Conservation (phyloP, 2,888 invertebrate genomes). For the Pollenia griseotomentosa region DNA sequence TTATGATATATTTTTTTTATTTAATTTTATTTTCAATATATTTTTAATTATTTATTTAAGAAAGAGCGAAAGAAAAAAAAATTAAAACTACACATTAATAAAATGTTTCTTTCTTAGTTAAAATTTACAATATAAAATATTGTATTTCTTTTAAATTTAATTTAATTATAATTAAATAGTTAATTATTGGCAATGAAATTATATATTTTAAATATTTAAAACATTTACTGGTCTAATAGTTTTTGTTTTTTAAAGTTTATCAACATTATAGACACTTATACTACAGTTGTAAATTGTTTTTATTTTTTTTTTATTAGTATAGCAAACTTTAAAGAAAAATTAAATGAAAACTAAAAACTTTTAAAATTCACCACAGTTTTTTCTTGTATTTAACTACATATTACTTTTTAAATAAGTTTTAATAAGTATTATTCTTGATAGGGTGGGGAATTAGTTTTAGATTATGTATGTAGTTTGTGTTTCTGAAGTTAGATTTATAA, state of each 20-base stretch:
- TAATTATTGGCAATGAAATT: constrained; percentile 68
- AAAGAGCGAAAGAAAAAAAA: constrained; percentile 3
- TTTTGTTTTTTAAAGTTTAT: constrained; percentile 19
- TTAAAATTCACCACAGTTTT: constrained; percentile 66
- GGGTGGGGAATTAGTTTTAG: constrained; percentile 66
- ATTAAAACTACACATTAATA: constrained; percentile 50
- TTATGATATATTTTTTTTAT: constrained; percentile 27
- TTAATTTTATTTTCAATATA: constrained; percentile 1
- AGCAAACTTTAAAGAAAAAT: constrained; percentile 38
- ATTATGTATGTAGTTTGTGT: constrained; percentile 33
- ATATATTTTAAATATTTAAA: constrained; percentile 53
- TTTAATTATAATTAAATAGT: constrained; percentile 64
- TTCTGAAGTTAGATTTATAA: too few relatives aligned
- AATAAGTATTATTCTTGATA: background rate
- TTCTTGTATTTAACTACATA: background rate
- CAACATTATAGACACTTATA: constrained; percentile 68
- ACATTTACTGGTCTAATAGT: constrained; percentile 60
- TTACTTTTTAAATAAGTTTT: constrained; percentile 24
- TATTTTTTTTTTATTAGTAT: constrained; percentile 2
- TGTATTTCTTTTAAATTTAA: constrained; percentile 37
- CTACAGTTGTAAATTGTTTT: constrained; percentile 47
- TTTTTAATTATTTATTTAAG: constrained; percentile 10
- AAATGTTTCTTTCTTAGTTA: constrained; percentile 25
- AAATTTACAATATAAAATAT: constrained; percentile 73
- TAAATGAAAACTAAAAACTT: constrained; percentile 6